Base-by-base conservation (phyloP, 37 sponge, comb jelly and placozoan species). In the Oopsacas minuta region DNA sequence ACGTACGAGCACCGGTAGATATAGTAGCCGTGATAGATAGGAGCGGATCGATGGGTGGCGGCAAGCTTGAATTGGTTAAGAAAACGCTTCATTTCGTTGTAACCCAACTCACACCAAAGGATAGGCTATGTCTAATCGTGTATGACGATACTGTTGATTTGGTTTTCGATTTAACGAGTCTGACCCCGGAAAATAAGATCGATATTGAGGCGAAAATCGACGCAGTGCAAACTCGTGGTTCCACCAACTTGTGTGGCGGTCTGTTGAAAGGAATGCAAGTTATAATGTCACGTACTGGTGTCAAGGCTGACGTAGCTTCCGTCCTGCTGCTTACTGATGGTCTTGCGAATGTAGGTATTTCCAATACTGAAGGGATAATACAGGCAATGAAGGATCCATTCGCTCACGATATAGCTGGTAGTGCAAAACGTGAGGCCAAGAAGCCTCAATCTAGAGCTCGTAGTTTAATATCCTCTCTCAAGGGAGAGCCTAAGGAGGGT, bases 271-370 rank as follows among this genome's bases (percentile, higher is more conserved):
- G 83, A 1, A 94, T 94, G 90, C 85, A 92, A 69, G 84, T 89
- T 82, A 39, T 94, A 30, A 84, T 39, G 38, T 37, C 23, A 3
- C 82, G 87, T 20, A 81, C 36, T 42, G 88, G 87, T 1, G 36
- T 0, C 23, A 91, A 84, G 81, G 90, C 92, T 34, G 32, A 92
- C 42, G 96, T 95, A 25, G 89, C 91, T 38, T 92, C 96, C 20
- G 93, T 95, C 12, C 89, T 95, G 3, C 87, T 95, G 82, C 82
- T 95, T 38, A 95, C 96, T 37, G 96, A 95, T 82, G 96, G 96
- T 20, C 84, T 89, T 32, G 96, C 96, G 17, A 92, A 92, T 46
- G 42, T 81, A 22, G 93, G 96, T 0, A 84, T 93, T 52, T 86
- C 86, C 1, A 52, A 23, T 20, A 83, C 53, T 37, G 86, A 85